phyloP scores from a whole-genome alignment of 2,888 invertebrate genomes.

The Dynastes tityus region DNA sequence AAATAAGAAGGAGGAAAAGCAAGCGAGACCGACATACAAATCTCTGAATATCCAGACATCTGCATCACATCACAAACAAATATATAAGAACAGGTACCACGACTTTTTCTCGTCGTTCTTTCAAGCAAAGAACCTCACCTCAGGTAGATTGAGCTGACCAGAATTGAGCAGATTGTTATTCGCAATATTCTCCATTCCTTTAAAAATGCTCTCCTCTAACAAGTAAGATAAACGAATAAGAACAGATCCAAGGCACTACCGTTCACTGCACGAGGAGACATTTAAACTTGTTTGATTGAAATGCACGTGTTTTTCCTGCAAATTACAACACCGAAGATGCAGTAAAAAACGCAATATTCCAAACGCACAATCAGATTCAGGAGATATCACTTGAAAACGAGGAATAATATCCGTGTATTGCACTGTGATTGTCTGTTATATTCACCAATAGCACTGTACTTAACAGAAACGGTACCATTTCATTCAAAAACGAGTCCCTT shows the following conservation, averaged over 20 bases:
- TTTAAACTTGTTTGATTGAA: slow-evolving; percentile 42
- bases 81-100: slow-evolving; percentile 48
- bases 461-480: slow-evolving; percentile 37
- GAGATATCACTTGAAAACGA: slow-evolving; percentile 25
- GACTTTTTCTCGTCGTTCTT: slow-evolving; percentile 39
- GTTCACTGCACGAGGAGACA: slow-evolving; percentile 40
- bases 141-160: slow-evolving; percentile 62
- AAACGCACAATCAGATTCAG: slow-evolving; percentile 16
- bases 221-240: slow-evolving; percentile 33
- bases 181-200: slow-evolving; percentile 65
- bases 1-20: neutral
- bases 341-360: slow-evolving; percentile 7
- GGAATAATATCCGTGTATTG: slow-evolving; percentile 10
- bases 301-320: slow-evolving; percentile 18
- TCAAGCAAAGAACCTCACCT: slow-evolving; percentile 59
- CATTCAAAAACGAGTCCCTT: slow-evolving; percentile 27
- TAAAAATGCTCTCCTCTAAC: slow-evolving; percentile 19
- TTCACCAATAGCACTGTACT: slow-evolving; percentile 24
- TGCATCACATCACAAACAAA: slow-evolving; percentile 44
- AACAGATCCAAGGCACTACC: slow-evolving; percentile 28
- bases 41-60: slow-evolving; percentile 33
- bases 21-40: slow-evolving; percentile 28
- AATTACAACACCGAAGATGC: neutral
- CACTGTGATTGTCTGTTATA: slow-evolving; percentile 11
- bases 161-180: slow-evolving; percentile 65